These are phyloP conservation scores for Ciconia boyciana DNA, from an alignment of 2,113 vertebrate species.

Conservation along the genomic window DNA sequence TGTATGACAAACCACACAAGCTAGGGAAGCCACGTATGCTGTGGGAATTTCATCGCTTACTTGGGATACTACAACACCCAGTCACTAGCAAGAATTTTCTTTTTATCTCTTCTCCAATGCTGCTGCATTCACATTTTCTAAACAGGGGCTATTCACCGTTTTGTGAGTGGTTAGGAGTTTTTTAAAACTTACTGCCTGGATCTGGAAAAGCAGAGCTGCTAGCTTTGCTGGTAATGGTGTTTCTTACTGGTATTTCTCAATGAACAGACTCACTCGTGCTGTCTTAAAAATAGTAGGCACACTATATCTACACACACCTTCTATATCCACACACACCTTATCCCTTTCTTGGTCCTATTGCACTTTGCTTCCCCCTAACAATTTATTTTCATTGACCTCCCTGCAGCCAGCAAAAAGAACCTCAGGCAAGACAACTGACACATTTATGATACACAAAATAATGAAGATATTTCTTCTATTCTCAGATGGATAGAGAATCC, in stretches of 20 bases:
- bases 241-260: background rate
- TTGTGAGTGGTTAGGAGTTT: background rate
- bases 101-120: background rate
- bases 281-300: background rate
- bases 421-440: background rate
- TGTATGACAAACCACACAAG: background rate
- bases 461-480: background rate
- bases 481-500: background rate
- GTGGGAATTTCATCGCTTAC: background rate
- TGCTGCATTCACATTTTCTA: background rate
- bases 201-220: background rate
- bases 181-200: background rate
- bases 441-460: background rate
- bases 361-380: background rate
- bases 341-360: background rate
- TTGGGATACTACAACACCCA: background rate
- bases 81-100: background rate
- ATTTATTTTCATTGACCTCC: background rate
- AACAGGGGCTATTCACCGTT: background rate
- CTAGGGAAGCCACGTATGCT: background rate
- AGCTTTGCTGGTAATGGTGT: background rate
- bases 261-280: accelerated
- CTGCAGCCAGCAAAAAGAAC: background rate
- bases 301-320: background rate
- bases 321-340: background rate